These are phyloP conservation scores for Eutrigla gurnardus DNA, from an alignment of 2,797 vertebrate species.

Conservation along the genomic window DNA sequence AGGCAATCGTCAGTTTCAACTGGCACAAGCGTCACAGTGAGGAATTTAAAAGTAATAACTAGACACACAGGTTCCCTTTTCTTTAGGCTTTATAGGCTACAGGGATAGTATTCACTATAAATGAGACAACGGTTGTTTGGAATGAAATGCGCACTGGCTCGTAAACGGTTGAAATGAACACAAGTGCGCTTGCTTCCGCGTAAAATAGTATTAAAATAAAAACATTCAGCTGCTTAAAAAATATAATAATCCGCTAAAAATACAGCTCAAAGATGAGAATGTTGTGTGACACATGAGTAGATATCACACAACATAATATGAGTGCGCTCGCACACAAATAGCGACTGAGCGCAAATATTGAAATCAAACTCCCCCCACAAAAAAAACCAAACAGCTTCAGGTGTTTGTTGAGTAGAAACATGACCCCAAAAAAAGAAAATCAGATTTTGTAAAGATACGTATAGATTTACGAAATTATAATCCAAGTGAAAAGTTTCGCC, in stretches of 20 bases:
- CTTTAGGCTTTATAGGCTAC: accelerated
- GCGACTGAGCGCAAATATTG: slow-evolving; percentile 63
- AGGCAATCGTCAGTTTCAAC: slow-evolving; percentile 51
- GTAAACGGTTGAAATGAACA: not conserved
- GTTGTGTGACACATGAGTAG: not conserved
- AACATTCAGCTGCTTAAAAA: not conserved
- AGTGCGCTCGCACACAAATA: slow-evolving; percentile 17
- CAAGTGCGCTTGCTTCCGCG: not conserved
- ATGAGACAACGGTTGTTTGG: not conserved
- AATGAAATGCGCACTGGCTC: not conserved
- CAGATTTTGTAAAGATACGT: slow-evolving; percentile 61
- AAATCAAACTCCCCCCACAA: slow-evolving; percentile 37
- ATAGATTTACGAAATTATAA: slow-evolving; percentile 71
- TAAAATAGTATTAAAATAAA: not conserved
- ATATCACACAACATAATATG: not conserved
- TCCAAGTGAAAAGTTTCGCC: slow-evolving; percentile 74
- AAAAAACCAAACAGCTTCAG: slow-evolving; percentile 52
- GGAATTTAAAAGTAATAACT: not conserved
- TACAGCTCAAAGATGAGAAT: slow-evolving; percentile 10
- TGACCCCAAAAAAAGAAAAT: slow-evolving; percentile 35
- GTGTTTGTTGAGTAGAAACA: slow-evolving; percentile 65
- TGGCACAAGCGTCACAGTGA: slow-evolving; percentile 10
- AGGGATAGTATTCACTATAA: not conserved
- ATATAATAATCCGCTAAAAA: slow-evolving; percentile 26
- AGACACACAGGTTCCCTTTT: not conserved